Base-by-base conservation (phyloP, 2,113 vertebrate genomes). In the crab-eating macaque (Macaca fascicularis) region DNA sequence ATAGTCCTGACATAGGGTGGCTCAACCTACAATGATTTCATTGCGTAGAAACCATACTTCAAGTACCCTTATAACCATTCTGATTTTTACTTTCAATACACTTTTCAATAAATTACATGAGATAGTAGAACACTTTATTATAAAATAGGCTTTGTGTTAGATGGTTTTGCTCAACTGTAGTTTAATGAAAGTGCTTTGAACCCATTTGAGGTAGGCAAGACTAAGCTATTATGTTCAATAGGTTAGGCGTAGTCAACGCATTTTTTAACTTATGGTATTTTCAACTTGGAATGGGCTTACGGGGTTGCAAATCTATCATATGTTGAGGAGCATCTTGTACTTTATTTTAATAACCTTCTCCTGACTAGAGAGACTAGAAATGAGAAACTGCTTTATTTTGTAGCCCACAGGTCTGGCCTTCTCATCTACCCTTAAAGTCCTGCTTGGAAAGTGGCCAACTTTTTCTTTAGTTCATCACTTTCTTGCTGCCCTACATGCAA, bases 401-500 rank as follows among this genome's bases (percentile, higher is more conserved):
- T 5, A 92, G 23, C 38, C 40, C 40, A 16, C 69, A 83, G 25
- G 5, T 64, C 17, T 84, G n/a, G 8, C 32, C 22, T 14, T 92
- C 40, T 76, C n/a, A 8, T 43, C 86, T 17, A 48, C 25, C 11
- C 5, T 57, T 59, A 80, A 86, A 57, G 43, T 75, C 93, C 48
- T 90, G 59, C 74, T 70, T 55, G 64, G 75, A 48, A 91, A 64
- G 30, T 82, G 19, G 40, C 20, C 17, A 83, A 52, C 6, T 70
- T 95, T 96, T 86, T 72, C 59, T 85, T 30, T 72, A 88, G 78
- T 50, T 95, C 81, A 82, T 95, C 48, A 57, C 23, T 85, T 97
- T 82, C 61, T 95, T 94, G 13, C 74, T 93, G 88, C 70, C 86
- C n/a, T 52, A 25, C 8, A 84, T 12, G 90, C 72, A 97, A 94